These are phyloP conservation scores for Scaptodrosophila lebanonensis DNA, from an alignment of 1,140 invertebrate species.

Conservation along the genomic window DNA sequence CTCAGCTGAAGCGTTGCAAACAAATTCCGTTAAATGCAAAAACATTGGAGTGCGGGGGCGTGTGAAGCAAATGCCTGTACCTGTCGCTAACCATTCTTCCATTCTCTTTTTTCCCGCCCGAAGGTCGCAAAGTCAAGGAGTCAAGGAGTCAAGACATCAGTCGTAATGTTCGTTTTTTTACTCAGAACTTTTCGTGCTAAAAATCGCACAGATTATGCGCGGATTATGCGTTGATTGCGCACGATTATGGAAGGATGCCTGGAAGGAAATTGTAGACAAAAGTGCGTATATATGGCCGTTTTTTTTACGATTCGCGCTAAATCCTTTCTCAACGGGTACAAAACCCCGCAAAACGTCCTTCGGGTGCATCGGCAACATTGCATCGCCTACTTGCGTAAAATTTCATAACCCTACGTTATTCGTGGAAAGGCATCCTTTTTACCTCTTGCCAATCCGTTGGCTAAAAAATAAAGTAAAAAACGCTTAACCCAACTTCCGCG, in stretches of 20 bases:
- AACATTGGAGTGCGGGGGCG: constrained; percentile 34
- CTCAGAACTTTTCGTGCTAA: constrained; percentile 1
- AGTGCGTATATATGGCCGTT: constrained; percentile 12
- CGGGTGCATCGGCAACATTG: too few species aligned
- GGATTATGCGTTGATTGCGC: constrained; percentile 64
- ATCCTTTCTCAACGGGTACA: constrained; percentile 41
- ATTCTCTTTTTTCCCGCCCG: neutral
- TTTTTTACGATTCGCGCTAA: constrained; percentile 52
- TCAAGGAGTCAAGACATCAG: constrained; percentile 27
- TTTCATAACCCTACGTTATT: constrained; percentile 67
- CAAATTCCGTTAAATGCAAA: too few species aligned
- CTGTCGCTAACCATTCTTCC: constrained; percentile 27
- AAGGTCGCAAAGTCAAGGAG: constrained; percentile 1
- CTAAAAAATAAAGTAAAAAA: too few species aligned
- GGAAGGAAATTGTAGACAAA: neutral
- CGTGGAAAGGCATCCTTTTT: constrained; percentile 58
- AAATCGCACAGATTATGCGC: constrained; percentile 62
- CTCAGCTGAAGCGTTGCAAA: neutral
- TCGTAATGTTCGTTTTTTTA: constrained; percentile 35
- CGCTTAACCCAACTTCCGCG: too few species aligned
- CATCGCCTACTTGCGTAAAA: constrained; percentile 57
- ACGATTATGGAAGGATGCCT: constrained; percentile 37
- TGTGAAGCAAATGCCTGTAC: constrained; percentile 43
- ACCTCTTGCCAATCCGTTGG: constrained; percentile 74
- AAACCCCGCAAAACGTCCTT: too few species aligned